Percentiles rank a stretch among this genome's conserved stretches.
These are phyloP conservation scores for Chloropsis cyanopogon DNA, from an alignment of 2,113 vertebrate genomes.

Conservation along the genomic window DNA sequence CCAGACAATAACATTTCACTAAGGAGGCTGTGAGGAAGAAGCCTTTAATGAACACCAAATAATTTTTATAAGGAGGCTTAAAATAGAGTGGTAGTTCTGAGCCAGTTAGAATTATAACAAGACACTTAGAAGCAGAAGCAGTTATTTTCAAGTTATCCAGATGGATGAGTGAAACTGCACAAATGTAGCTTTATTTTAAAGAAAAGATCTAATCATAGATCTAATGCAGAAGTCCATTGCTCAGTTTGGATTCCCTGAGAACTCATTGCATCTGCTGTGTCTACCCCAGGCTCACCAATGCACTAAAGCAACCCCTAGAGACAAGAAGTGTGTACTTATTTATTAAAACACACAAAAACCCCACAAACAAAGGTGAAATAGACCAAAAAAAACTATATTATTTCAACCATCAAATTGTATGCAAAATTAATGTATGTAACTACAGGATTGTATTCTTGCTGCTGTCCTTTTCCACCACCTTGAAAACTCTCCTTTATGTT, in stretches of 20 bases:
- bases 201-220: background rate
- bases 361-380: background rate
- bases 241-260: background rate
- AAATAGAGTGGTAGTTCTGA: background rate
- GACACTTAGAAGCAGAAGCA: background rate
- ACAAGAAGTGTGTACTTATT: background rate
- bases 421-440: background rate
- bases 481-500: background rate
- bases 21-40: background rate
- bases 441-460: background rate
- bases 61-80: background rate
- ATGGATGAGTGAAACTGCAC: background rate
- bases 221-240: background rate
- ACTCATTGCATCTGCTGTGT: background rate
- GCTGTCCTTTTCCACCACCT: background rate
- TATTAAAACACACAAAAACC: background rate
- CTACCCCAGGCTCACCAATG: background rate
- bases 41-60: background rate
- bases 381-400: background rate
- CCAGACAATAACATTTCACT: background rate
- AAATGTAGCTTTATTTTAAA: constrained; percentile 1
- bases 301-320: background rate
- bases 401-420: background rate
- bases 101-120: background rate
- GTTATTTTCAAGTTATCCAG: background rate